Percentiles rank a stretch among this genome's conserved stretches.
These are phyloP conservation scores for Alectoris magna DNA, from an alignment of 2,797 vertebrate genomes.

Conservation along the genomic window DNA sequence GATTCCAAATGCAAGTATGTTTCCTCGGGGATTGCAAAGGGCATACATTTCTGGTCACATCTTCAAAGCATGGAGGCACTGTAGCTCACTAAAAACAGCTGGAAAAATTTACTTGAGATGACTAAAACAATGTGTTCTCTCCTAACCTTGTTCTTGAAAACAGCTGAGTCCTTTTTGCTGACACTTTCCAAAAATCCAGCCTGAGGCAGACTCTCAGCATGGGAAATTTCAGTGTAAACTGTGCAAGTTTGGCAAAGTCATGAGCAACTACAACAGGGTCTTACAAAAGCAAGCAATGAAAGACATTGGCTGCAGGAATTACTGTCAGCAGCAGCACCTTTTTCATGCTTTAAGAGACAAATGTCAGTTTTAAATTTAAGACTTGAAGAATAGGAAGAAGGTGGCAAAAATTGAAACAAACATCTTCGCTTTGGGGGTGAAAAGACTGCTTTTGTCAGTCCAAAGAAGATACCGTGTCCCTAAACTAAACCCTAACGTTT, in stretches of 20 bases:
- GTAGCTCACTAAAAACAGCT: constrained; percentile 24
- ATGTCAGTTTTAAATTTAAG: neutral
- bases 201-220: constrained; percentile 44
- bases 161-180: constrained; percentile 56
- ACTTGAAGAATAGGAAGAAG: neutral
- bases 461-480: neutral
- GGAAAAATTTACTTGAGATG: constrained; percentile 55
- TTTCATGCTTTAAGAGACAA: neutral
- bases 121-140: constrained; percentile 62
- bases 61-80: constrained; percentile 40
- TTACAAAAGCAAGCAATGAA: constrained; percentile 41
- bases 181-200: constrained; percentile 60
- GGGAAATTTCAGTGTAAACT: constrained; percentile 64
- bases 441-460: neutral
- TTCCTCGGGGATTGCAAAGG: constrained; percentile 18
- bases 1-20: neutral
- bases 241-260: constrained; percentile 50
- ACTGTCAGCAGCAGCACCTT: neutral
- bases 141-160: constrained; percentile 67
- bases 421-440: neutral
- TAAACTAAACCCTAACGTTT: neutral
- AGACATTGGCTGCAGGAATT: neutral
- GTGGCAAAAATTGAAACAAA: constrained; percentile 20
- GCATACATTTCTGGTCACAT: neutral
- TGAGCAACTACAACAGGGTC: constrained; percentile 3